Conservation (phyloP, 1,140 invertebrate genomes). For the Drosophila athabasca region DNA sequence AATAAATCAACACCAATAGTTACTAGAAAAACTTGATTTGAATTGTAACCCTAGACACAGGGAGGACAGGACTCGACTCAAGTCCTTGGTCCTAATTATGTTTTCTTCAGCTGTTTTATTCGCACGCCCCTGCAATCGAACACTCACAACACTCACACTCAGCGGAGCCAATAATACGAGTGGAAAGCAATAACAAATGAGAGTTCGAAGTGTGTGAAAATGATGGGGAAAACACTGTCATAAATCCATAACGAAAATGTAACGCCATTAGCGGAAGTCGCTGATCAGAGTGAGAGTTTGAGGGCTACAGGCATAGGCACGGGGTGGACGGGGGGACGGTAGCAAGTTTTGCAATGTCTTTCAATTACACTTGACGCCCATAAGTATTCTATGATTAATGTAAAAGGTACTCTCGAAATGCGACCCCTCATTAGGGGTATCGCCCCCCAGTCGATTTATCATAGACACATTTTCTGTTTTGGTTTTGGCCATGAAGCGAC, state of each 20-base stretch:
- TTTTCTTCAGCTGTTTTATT: slow-evolving; percentile 49
- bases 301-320: no score
- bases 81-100: slow-evolving; percentile 38
- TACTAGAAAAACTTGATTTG: slow-evolving; percentile 9
- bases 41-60: not conserved
- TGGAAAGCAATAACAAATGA: slow-evolving; percentile 31
- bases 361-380: slow-evolving; percentile 79
- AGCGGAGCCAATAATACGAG: slow-evolving; percentile 53
- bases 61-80: not conserved
- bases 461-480: slow-evolving; percentile 51
- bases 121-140: slow-evolving; percentile 50
- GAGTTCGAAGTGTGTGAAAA: slow-evolving; percentile 3
- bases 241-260: slow-evolving; percentile 75
- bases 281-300: no score
- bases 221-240: slow-evolving; percentile 37
- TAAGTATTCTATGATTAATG: slow-evolving; percentile 81
- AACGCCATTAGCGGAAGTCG: slow-evolving; percentile 55
- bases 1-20: no score
- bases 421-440: slow-evolving; percentile 66
- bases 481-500: not conserved
- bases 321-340: not conserved
- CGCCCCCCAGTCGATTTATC: slow-evolving; percentile 64
- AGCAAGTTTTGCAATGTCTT: slow-evolving; percentile 79
- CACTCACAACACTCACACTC: slow-evolving; percentile 10
- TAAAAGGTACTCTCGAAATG: slow-evolving; percentile 63